Conservation (phyloP, 37 sponge, comb jelly and placozoan species). For the Cladorhizidae sp. region DNA sequence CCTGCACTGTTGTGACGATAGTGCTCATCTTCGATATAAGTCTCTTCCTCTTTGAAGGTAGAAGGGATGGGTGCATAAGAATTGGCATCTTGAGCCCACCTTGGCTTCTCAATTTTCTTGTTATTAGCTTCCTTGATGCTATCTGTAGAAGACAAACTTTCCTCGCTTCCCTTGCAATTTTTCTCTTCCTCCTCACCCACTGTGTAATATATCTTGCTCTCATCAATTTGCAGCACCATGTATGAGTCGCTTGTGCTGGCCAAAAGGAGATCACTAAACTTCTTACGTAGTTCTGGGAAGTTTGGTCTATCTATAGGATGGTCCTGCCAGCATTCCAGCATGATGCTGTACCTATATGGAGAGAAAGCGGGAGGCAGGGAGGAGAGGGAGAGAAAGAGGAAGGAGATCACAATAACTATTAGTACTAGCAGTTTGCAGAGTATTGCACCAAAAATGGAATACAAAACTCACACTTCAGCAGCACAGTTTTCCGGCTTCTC, state of each 20-base stretch:
- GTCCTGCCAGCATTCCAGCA: constrained; percentile 60
- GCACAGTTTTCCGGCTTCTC: constrained; percentile 73
- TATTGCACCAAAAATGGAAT: too few species aligned
- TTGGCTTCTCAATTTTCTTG: constrained; percentile 13
- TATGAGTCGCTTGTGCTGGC: constrained; percentile 13
- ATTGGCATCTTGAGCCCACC: constrained; percentile 3
- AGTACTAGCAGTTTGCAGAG: too few species aligned
- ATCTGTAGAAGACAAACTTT: not conserved
- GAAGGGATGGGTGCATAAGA: not conserved
- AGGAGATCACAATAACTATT: too few species aligned
- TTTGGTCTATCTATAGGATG: constrained; percentile 39
- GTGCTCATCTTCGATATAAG: not conserved
- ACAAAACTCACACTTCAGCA: constrained; percentile 57
- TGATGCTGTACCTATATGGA: constrained; percentile 43
- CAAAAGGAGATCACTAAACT: constrained; percentile 36
- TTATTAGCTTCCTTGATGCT: constrained; percentile 12
- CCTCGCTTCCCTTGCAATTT: not conserved
- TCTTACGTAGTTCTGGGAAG: constrained; percentile 38
- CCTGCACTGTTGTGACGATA: not conserved
- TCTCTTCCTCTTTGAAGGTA: not conserved
- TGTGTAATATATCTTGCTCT: constrained; percentile 40
- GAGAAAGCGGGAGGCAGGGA: not conserved
- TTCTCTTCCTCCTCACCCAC: constrained; percentile 26
- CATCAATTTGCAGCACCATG: constrained; percentile 58
- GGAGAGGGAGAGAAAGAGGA: not conserved